Percentiles rank a stretch among this genome's conserved stretches.
Conservation (phyloP, 2,888 invertebrate species). For the Tryphoninae sp. region DNA sequence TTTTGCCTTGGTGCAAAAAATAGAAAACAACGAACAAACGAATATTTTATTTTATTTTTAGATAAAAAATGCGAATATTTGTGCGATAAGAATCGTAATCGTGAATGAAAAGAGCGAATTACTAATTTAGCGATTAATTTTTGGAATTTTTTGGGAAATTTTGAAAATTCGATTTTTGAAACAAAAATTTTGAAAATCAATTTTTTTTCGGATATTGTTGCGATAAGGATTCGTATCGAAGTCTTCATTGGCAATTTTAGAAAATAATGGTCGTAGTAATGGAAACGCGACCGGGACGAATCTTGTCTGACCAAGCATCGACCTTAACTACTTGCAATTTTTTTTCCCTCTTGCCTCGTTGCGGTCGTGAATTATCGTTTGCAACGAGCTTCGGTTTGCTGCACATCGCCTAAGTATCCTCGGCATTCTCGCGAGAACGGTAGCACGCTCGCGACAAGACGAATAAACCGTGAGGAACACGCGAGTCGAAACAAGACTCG, state of each 20-base stretch:
- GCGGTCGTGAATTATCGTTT: not conserved
- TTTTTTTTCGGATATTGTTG: too few species aligned
- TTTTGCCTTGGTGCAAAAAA: not conserved
- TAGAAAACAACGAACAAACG: too few species aligned
- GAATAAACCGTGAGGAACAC: conserved; percentile 16
- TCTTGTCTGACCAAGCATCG: conserved; percentile 12
- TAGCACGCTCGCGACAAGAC: conserved; percentile 8
- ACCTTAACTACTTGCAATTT: conserved; percentile 29
- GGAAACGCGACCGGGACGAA: not conserved
- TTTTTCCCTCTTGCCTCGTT: not conserved
- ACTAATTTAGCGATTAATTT: too few species aligned
- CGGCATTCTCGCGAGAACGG: not conserved
- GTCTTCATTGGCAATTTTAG: not conserved
- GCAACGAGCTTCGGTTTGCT: not conserved
- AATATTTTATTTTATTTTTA: too few species aligned
- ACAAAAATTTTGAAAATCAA: not conserved
- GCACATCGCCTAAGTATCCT: not conserved
- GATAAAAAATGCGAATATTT: too few species aligned
- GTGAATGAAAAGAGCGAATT: too few species aligned
- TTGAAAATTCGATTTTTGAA: not conserved
- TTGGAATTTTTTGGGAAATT: not conserved
- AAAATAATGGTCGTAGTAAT: not conserved
- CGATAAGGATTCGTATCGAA: too few species aligned
- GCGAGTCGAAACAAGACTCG: conserved; percentile 18
- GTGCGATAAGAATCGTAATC: too few species aligned